Conservation (phyloP, 2,888 invertebrate genomes). For the Rhimphoctona megacephalus region DNA sequence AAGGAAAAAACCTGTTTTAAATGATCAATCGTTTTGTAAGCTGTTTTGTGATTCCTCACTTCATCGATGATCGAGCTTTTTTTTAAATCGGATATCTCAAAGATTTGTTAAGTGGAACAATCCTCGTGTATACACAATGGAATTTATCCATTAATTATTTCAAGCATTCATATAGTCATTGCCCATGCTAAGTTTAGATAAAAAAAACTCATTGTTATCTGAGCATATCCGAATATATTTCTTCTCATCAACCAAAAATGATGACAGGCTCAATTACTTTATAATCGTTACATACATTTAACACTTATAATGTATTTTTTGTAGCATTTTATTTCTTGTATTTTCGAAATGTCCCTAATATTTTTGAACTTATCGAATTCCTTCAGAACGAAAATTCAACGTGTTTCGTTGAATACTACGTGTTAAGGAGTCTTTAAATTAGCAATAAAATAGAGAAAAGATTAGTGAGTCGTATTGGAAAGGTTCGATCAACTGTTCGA, state of each 20-base stretch:
- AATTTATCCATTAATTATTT: not conserved
- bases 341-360: not conserved
- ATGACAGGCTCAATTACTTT: not conserved
- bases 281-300: not conserved
- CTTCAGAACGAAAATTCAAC: not conserved
- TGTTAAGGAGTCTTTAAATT: not conserved
- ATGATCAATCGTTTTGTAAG: not conserved
- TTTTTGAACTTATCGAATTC: not conserved
- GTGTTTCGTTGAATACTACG: not conserved
- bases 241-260: not conserved
- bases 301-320: not conserved
- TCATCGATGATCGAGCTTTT: slow-evolving; percentile 3
- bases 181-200: not conserved
- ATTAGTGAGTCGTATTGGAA: slow-evolving; percentile 27
- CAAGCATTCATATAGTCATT: not conserved
- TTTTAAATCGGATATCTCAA: not conserved
- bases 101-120: not conserved
- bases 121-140: not conserved
- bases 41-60: not conserved
- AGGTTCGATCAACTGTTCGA: slow-evolving; percentile 52
- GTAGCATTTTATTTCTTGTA: not conserved
- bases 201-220: not conserved
- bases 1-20: slow-evolving; percentile 18
- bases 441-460: slow-evolving; percentile 2
- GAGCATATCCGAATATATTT: not conserved